These are phyloP conservation scores for Vespertilio murinus DNA, from an alignment of 2,797 vertebrate species.

Conservation along the genomic window DNA sequence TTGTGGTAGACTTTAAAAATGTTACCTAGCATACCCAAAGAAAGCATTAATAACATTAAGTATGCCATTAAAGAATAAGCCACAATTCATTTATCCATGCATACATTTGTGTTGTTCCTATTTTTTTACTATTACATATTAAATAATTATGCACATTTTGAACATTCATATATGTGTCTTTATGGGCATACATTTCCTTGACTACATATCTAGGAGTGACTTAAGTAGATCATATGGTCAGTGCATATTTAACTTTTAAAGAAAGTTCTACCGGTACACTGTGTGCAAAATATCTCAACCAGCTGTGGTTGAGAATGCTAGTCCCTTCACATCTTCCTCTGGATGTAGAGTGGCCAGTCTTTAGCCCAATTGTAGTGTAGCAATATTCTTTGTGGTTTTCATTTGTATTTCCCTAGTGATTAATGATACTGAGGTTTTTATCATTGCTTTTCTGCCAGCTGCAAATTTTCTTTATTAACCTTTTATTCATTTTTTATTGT, in stretches of 20 bases:
- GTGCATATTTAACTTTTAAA: background rate
- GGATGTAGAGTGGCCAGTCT: background rate
- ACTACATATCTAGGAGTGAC: background rate
- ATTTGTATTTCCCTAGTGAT: background rate
- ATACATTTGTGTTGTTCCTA: background rate
- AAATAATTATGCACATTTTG: background rate
- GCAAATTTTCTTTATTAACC: background rate
- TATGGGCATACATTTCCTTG: background rate
- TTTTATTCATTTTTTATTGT: background rate
- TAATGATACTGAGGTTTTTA: background rate
- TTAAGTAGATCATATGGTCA: background rate
- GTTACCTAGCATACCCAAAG: background rate
- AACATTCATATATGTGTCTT: background rate
- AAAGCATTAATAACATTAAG: background rate
- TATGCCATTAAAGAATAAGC: background rate
- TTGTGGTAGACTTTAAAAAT: background rate
- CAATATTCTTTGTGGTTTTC: background rate
- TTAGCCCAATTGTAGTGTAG: background rate
- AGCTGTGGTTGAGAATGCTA: background rate
- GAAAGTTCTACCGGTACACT: background rate
- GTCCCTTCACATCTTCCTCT: background rate
- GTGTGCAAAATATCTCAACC: background rate
- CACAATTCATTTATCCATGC: background rate
- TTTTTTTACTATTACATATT: background rate
- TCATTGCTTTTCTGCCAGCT: background rate